Base-by-base conservation (phyloP, 2,888 invertebrate genomes). In the Drosophila flavopinicola region DNA sequence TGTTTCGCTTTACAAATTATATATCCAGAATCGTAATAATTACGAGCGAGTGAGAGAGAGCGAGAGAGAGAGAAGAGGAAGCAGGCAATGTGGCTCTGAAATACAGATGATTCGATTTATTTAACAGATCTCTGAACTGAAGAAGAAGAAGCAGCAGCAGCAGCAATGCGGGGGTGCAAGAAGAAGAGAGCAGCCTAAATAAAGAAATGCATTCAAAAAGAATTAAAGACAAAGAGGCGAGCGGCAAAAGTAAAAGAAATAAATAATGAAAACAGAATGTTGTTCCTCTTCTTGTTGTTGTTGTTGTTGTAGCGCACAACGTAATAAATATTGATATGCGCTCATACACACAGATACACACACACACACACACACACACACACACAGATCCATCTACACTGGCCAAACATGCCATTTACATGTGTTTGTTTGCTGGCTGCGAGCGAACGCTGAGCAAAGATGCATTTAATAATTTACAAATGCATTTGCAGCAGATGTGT, bases 401-500 rank as follows among this genome's bases (percentile, higher is more conserved):
- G 57, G 37, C 54, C 57, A 66, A 82, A 74, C 85, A 78, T 78
- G 73, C 79, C 66, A 77, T 80, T 80, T 80, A 84, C 77, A 84
- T 78, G 80, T 84, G 84, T 80, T 77, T 70, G 74, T 52, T 67
- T 54, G 63, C 17, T 51, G 30, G 61, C 59, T 39, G 51, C 33
- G 11, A 13, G 24, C 20, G 39, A 39, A 13, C 33, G 13, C 51
- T 65, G 54, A 57, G 29, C 35, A 35, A 76, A 85, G 76, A 85
- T 80, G 78, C 84, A 83, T 79, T 79, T 79, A 79, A 79, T 79
- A 79, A 79, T 79, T 85, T 80, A 83, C 76, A 75, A 84, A 87
- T 87, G 85, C 85, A 85, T 85, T 85, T 82, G 76, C 86, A 88
- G 85, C 90, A 90, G 90, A 89, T 89, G 89, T 89, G 89, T 89